Conservation (phyloP, 2,888 invertebrate genomes). For the Biston betularia region DNA sequence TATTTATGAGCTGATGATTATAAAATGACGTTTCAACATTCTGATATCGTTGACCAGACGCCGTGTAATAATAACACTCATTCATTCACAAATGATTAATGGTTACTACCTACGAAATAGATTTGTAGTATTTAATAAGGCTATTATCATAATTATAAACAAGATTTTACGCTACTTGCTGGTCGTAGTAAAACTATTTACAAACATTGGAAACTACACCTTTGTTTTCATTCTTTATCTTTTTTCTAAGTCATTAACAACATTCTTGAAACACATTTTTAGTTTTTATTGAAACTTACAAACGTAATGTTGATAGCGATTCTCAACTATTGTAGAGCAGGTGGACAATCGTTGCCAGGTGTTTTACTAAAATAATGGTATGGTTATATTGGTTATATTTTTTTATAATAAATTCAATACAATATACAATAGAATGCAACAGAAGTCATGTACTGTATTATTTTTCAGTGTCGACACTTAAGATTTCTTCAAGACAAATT, state of each 20-base stretch:
- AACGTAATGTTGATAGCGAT: background rate
- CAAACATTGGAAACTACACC: slow-evolving; percentile 60
- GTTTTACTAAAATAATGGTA: background rate
- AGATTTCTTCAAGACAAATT: slow-evolving; percentile 30
- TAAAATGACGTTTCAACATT: slow-evolving; percentile 83
- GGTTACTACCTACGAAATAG: slow-evolving; percentile 81
- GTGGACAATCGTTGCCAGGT: background rate
- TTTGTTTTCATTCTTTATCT: slow-evolving; percentile 39
- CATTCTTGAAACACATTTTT: slow-evolving; percentile 2
- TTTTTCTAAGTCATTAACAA: slow-evolving; percentile 17
- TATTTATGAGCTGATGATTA: slow-evolving; percentile 85
- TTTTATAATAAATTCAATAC: background rate
- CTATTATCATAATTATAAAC: slow-evolving; percentile 84
- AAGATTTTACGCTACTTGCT: slow-evolving; percentile 78
- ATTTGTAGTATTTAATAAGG: slow-evolving; percentile 80
- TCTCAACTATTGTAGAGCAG: background rate
- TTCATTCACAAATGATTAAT: slow-evolving; percentile 83
- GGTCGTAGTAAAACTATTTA: slow-evolving; percentile 78
- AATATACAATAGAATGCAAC: slow-evolving; percentile 17
- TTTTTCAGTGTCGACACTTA: slow-evolving; percentile 9
- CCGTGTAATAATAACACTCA: slow-evolving; percentile 80
- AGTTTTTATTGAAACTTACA: background rate
- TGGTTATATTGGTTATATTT: background rate
- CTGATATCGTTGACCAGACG: slow-evolving; percentile 82
- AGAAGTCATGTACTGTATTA: slow-evolving; percentile 10